Percentiles rank a stretch among this genome's conserved stretches.
phyloP scores from a whole-genome alignment of 2,888 invertebrate genomes.

The Hetaerina titia region DNA sequence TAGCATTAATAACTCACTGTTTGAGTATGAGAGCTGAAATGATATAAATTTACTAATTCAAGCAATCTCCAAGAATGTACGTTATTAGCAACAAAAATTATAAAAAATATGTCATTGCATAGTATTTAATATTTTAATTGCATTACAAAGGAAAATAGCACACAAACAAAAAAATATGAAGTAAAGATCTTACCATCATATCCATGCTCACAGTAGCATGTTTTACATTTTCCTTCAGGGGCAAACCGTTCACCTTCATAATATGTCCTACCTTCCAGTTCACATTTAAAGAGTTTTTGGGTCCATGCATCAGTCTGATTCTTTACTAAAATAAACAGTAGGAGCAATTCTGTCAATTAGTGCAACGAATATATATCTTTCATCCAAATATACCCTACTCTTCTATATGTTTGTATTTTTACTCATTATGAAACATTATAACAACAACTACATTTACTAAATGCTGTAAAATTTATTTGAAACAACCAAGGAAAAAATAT shows the following conservation, averaged over 20 bases:
- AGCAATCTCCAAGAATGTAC: too few species aligned
- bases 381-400: neutral
- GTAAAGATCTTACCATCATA: constrained; percentile 71
- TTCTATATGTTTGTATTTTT: neutral
- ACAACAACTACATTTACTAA: neutral
- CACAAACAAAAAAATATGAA: too few species aligned
- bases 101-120: too few species aligned
- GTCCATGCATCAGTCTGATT: neutral
- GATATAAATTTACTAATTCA: too few species aligned
- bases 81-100: too few species aligned
- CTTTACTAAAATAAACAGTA: neutral
- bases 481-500: neutral
- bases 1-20: too few species aligned
- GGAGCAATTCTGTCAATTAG: neutral
- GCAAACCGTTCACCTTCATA: constrained; percentile 71
- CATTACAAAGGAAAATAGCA: too few species aligned
- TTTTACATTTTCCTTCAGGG: constrained; percentile 71
- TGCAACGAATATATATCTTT: neutral
- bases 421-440: neutral
- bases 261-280: constrained; percentile 71
- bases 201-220: constrained; percentile 71
- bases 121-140: too few species aligned
- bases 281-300: constrained; percentile 73
- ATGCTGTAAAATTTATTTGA: neutral
- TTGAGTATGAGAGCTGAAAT: too few species aligned